Percentiles rank a stretch among this genome's conserved stretches.
Evolutionary conservation across 2,797 vertebrate species (phyloP).

Genomic region (Nothura maculosa): DNA sequence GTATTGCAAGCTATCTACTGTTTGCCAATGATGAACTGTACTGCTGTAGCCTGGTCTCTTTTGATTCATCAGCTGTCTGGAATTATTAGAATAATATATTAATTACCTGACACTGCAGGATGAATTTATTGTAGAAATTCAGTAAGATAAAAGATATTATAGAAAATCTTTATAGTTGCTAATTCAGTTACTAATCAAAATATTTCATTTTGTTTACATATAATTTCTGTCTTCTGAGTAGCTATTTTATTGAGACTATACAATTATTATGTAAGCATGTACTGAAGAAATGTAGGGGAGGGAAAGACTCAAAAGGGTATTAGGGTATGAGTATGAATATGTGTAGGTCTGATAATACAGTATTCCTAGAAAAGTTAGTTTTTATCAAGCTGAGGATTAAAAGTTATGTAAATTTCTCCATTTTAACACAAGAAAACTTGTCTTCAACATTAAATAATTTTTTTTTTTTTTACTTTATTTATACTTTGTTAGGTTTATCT

Average conservation of each 20-base stretch:
- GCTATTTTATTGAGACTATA: not conserved
- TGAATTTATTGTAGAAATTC: not conserved
- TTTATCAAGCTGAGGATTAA: not conserved
- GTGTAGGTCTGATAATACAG: not conserved
- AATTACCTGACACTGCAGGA: not conserved
- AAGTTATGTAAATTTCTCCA: not conserved
- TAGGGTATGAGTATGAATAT: not conserved
- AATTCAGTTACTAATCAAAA: not conserved
- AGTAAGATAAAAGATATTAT: not conserved
- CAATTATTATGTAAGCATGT: not conserved
- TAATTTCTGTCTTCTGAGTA: not conserved
- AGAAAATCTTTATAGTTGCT: not conserved
- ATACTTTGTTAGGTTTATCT: not conserved
- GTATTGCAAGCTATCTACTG: not conserved
- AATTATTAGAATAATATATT: not conserved
- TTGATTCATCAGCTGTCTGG: not conserved
- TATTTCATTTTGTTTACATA: not conserved
- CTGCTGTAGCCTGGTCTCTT: not conserved
- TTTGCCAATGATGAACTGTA: not conserved
- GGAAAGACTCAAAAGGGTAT: not conserved
- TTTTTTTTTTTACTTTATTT: not conserved
- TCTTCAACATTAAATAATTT: not conserved
- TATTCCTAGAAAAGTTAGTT: not conserved
- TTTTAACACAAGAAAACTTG: not conserved
- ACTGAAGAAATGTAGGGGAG: not conserved